Conservation (phyloP, 2,888 invertebrate genomes). For the Pristionchus arcanus region DNA sequence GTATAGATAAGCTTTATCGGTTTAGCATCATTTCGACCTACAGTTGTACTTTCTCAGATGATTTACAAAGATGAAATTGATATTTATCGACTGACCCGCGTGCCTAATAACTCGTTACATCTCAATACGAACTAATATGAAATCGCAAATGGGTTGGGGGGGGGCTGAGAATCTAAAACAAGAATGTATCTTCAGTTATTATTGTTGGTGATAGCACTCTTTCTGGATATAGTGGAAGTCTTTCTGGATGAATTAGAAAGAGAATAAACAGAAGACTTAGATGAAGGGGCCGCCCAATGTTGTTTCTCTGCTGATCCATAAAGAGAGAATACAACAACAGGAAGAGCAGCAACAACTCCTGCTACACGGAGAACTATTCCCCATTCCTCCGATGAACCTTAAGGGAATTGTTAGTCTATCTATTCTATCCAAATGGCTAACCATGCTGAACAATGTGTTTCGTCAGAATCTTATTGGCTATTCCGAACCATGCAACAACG, state of each 20-base stretch:
- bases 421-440: conserved; percentile 24
- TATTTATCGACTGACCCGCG: background rate
- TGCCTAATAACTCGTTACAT: background rate
- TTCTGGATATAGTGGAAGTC: conserved; percentile 31
- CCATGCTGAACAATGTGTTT: conserved; percentile 77
- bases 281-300: conserved; percentile 75
- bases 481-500: conserved; percentile 72
- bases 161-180: background rate
- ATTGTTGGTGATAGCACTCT: conserved; percentile 34
- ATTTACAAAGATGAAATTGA: background rate
- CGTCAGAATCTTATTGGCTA: conserved; percentile 76
- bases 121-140: background rate
- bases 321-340: conserved; percentile 72
- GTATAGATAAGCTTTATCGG: conserved; percentile 30
- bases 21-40: background rate
- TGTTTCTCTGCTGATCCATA: conserved; percentile 76
- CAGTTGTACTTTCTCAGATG: background rate
- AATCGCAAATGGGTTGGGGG: background rate
- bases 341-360: conserved; percentile 73
- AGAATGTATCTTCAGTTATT: background rate
- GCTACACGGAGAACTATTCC: conserved; percentile 75
- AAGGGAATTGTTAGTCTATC: background rate
- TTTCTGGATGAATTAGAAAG: conserved; percentile 56
- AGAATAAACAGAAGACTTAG: conserved; percentile 69
- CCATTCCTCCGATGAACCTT: conserved; percentile 73